Conservation (phyloP, 2,797 vertebrate species). For the Karalla daura region DNA sequence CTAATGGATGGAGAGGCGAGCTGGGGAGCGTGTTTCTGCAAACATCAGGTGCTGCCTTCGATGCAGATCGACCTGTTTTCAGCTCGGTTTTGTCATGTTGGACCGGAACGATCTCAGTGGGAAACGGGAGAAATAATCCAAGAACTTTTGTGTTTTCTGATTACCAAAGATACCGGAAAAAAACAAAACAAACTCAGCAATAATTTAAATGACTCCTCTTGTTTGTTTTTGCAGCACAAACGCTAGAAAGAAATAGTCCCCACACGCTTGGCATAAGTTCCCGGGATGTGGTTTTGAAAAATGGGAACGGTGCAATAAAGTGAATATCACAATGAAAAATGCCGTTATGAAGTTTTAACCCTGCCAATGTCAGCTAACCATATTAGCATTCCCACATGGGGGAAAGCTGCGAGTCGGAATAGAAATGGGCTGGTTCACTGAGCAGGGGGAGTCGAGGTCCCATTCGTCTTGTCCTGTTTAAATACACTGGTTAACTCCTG, state of each 20-base stretch:
- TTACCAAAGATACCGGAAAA: too few species aligned
- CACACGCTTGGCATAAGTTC: background rate
- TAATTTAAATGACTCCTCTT: background rate
- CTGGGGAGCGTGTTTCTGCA: slow-evolving; percentile 15
- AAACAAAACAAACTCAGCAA: background rate
- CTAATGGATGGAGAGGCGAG: slow-evolving; percentile 47
- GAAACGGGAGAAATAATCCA: background rate
- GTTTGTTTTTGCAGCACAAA: background rate
- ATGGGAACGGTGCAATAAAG: slow-evolving; percentile 12
- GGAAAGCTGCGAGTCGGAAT: slow-evolving; percentile 70
- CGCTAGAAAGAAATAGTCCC: background rate
- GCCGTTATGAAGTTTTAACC: slow-evolving; percentile 61
- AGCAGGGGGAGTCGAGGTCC: slow-evolving; percentile 72
- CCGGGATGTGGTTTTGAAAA: background rate
- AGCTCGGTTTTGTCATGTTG: background rate
- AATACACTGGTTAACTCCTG: slow-evolving; percentile 83
- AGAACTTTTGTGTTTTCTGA: background rate
- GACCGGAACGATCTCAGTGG: background rate
- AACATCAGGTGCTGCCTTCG: slow-evolving; percentile 41
- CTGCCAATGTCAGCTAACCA: slow-evolving; percentile 72
- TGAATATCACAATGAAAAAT: slow-evolving; percentile 42
- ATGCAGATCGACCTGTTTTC: slow-evolving; percentile 47
- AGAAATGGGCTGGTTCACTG: slow-evolving; percentile 77
- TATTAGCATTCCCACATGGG: slow-evolving; percentile 75
- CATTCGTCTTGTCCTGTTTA: slow-evolving; percentile 83